Evolutionary conservation across 2,113 vertebrate genomes (phyloP), one percentile per base, ranked within the genome.

Genomic region (Myanophis thanlyinensis): DNA sequence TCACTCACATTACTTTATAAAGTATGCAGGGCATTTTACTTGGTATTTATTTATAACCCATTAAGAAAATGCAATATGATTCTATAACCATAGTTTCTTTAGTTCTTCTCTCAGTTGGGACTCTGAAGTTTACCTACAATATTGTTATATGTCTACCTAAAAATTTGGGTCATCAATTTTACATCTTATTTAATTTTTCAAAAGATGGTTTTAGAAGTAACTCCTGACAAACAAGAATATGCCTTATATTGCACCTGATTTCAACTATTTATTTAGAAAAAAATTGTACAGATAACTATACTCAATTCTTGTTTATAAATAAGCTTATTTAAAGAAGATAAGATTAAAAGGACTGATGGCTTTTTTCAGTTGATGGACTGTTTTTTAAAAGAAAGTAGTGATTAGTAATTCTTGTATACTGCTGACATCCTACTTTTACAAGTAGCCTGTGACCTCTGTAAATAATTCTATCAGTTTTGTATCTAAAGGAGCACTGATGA

Each of bases 111-210:
- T 62, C 67, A 91, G 88, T 1, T 94, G 48, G 22, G 48, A 90
- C 59, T 91, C 94, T 90, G 67, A 52, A 87, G 86, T 23, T 52
- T 23, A 90, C 73, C 5, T 67, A 89, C 1, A 30, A 89, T 18
- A 49, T 20, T 44, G 48, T 52, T 23, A 44, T 20, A 51, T 25
- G 1, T 22, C 23, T 67, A 67, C 18, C 59, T 22, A 27, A 35
- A 84, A 85, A 44, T 10, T 52, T 10, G 5, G 48, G 62, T 5
- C 54, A 11, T 27, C 22, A 54, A 3, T 54, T 89, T 48, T n/a
- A 40, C 27, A 30, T 87, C 92, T 90, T 30, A 91, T 93, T 88
- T 93, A n/a, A 86, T 84, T 94, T n/a, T 92, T 94, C 27, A 87
- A 3, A 40, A 94, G 87, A 35, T 59, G 13, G 49, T 89, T 87